Evolutionary conservation across 2,113 vertebrate genomes (phyloP).

Genomic region (Labeo catla): DNA sequence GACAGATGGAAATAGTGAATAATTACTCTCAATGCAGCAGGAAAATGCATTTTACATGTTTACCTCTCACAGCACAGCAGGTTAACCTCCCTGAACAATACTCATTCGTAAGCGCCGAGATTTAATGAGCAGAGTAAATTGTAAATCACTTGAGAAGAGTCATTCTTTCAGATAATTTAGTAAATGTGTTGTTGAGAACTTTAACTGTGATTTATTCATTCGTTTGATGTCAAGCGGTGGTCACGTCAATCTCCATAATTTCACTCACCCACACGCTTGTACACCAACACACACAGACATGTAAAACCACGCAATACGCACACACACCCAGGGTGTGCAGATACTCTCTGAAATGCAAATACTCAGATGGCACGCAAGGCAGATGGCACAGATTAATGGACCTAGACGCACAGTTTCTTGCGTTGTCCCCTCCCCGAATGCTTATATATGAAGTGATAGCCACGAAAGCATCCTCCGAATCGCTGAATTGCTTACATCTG

Average conservation of each 20-base stretch:
- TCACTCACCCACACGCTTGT: conserved; percentile 31
- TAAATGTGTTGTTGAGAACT: conserved; percentile 11
- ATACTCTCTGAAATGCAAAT: conserved; percentile 44
- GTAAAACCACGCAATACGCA: conserved; percentile 1
- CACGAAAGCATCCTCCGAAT: not conserved
- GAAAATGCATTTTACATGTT: conserved; percentile 21
- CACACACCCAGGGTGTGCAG: not conserved
- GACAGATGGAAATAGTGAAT: conserved; percentile 42
- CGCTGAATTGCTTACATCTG: conserved; percentile 67
- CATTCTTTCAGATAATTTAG: conserved; percentile 36
- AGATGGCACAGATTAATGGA: conserved; percentile 45
- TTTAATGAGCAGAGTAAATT: conserved; percentile 42
- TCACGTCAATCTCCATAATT: conserved; percentile 43
- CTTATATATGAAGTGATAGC: conserved; percentile 23
- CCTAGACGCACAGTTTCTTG: conserved; percentile 23
- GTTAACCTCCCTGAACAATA: conserved; percentile 35
- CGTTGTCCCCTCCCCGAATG: conserved; percentile 9
- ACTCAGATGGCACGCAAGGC: conserved; percentile 32
- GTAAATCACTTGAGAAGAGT: conserved; percentile 31
- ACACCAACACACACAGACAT: not conserved
- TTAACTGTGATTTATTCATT: conserved; percentile 27
- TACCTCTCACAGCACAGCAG: conserved; percentile 26
- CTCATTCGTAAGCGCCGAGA: not conserved
- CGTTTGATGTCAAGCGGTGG: conserved; percentile 34
- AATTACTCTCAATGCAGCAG: conserved; percentile 29